Evolutionary conservation across 2,113 vertebrate species (phyloP).

Genomic region (Lamprologus tigripictilis): DNA sequence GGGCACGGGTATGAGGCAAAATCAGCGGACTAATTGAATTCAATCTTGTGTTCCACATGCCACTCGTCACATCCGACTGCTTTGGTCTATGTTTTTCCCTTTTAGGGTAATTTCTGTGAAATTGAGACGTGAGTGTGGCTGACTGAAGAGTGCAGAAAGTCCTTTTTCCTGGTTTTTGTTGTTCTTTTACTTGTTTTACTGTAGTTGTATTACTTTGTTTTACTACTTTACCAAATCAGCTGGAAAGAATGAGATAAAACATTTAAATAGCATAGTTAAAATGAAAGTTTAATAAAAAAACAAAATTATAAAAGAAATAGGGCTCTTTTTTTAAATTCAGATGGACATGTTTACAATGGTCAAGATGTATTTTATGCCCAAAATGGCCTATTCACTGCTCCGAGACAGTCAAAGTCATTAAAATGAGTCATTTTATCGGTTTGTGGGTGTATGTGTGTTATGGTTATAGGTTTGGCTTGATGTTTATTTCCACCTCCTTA

Average conservation of each 20-base stretch:
- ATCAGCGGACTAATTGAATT: constrained; percentile 59
- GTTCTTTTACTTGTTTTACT: neutral
- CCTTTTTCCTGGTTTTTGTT: neutral
- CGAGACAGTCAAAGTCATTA: neutral
- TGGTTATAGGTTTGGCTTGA: neutral
- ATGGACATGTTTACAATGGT: neutral
- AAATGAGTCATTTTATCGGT: neutral
- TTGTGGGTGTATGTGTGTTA: neutral
- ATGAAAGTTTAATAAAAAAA: neutral
- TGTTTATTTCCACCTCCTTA: constrained; percentile 29
- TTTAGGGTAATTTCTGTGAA: constrained; percentile 36
- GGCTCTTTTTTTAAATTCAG: neutral
- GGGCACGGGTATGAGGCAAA: neutral
- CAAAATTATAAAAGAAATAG: neutral
- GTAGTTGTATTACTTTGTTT: neutral
- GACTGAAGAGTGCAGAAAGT: neutral
- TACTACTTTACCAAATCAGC: neutral
- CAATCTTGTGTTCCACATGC: constrained; percentile 57
- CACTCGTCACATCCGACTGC: constrained; percentile 33
- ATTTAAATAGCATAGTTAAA: neutral
- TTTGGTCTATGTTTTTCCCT: constrained; percentile 46
- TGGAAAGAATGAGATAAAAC: neutral
- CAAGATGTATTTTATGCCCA: neutral
- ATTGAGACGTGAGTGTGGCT: constrained; percentile 23
- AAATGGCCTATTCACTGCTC: neutral